Conservation (phyloP, 2,113 vertebrate genomes). For the Tenebrosternarchus preto region DNA sequence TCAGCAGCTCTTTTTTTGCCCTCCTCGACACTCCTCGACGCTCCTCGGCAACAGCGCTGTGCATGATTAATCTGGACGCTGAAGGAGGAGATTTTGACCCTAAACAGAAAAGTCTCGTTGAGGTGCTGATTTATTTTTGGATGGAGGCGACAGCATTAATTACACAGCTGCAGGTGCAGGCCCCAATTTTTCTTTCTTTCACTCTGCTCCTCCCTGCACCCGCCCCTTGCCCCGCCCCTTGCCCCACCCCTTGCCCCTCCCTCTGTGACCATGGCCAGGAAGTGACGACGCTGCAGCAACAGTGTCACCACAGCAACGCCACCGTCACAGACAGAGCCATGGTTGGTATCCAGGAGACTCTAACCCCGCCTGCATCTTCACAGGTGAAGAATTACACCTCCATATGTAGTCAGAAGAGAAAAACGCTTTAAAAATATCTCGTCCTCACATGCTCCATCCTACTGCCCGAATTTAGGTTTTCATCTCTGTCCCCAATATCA, state of each 20-base stretch:
- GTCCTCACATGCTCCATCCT: not conserved
- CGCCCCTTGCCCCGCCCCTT: not conserved
- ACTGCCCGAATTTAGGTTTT: not conserved
- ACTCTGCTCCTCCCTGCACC: not conserved
- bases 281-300: constrained; percentile 34
- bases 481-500: not conserved
- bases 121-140: constrained; percentile 81
- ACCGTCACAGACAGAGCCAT: not conserved
- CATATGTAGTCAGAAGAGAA: constrained; percentile 6
- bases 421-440: not conserved
- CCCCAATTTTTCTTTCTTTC: constrained; percentile 70
- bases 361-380: constrained; percentile 1
- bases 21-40: constrained; percentile 32
- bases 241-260: not conserved
- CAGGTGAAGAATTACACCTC: constrained; percentile 30
- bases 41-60: constrained; percentile 31
- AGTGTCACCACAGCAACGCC: not conserved
- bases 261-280: not conserved
- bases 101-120: constrained; percentile 81
- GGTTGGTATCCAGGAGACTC: constrained; percentile 39
- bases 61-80: constrained; percentile 73
- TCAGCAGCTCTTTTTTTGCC: constrained; percentile 50
- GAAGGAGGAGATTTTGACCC: constrained; percentile 77
- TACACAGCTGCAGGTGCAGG: constrained; percentile 77
- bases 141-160: constrained; percentile 75